These are phyloP conservation scores for Coelinius sp. DNA, from an alignment of 2,888 invertebrate genomes.

Conservation along the genomic window DNA sequence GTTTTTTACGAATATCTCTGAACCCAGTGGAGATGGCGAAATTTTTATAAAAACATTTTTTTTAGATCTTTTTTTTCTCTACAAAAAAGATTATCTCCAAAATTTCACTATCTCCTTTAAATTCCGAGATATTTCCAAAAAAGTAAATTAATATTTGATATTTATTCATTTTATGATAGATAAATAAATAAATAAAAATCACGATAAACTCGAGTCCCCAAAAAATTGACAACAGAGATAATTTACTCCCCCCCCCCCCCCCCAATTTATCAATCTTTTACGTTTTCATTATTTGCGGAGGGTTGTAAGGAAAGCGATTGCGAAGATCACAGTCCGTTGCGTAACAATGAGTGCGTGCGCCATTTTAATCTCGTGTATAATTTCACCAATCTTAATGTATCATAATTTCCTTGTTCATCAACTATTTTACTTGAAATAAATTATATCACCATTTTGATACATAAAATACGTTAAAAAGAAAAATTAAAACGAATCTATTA, in stretches of 20 bases:
- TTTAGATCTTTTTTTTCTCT: too few species aligned
- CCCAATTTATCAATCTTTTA: neutral
- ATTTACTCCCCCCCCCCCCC: neutral
- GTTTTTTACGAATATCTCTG: too few species aligned
- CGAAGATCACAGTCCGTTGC: conserved; percentile 65
- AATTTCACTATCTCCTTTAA: too few species aligned
- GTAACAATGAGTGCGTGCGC: conserved; percentile 47
- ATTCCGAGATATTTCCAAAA: too few species aligned
- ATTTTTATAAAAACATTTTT: too few species aligned
- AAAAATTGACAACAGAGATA: conserved; percentile 26
- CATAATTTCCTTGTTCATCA: neutral
- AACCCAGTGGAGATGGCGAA: too few species aligned
- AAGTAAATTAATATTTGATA: neutral
- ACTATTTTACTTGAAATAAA: conserved; percentile 21
- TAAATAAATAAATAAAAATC: conserved; percentile 7
- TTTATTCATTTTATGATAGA: neutral
- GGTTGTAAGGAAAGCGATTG: conserved; percentile 58
- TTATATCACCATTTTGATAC: conserved; percentile 23
- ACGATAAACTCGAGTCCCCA: conserved; percentile 37
- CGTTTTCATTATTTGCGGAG: conserved; percentile 35
- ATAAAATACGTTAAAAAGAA: conserved; percentile 33
- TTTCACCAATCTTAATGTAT: conserved; percentile 38
- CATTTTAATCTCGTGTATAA: conserved; percentile 20
- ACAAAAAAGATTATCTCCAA: too few species aligned
- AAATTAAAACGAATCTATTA: conserved; percentile 10